phyloP scores from a whole-genome alignment of 2,888 invertebrate species.

The Latheticus oryzae region DNA sequence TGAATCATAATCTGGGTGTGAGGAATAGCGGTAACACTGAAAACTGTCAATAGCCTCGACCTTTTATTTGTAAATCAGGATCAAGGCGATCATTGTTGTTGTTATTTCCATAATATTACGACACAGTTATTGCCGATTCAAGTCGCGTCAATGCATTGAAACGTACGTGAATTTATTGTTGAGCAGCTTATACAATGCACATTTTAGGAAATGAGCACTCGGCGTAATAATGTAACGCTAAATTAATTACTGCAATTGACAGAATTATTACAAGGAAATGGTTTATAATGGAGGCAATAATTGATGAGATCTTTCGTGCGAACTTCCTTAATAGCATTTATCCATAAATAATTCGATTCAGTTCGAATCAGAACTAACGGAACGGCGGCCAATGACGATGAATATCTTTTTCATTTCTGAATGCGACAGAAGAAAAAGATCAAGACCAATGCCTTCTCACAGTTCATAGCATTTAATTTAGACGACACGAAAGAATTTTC shows the following conservation, averaged over 20 bases:
- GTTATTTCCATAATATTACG: constrained; percentile 40
- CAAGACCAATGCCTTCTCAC: constrained; percentile 11
- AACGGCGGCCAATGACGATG: constrained; percentile 18
- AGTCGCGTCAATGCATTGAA: constrained; percentile 24
- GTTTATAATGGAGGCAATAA: constrained; percentile 26
- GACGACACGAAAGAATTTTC: constrained; percentile 8
- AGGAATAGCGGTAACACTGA: constrained; percentile 42
- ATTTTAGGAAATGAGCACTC: constrained; percentile 14
- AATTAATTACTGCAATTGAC: constrained; percentile 25
- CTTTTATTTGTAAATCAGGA: constrained; percentile 45
- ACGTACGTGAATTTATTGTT: constrained; percentile 23
- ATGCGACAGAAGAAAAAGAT: constrained; percentile 9
- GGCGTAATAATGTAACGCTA: constrained; percentile 1
- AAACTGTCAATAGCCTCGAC: constrained; percentile 43
- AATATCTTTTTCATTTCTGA: constrained; percentile 19
- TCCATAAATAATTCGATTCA: constrained; percentile 35
- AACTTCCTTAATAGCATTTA: constrained; percentile 34
- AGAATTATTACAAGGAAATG: constrained; percentile 33
- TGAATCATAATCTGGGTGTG: constrained; percentile 46
- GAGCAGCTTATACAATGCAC: constrained; percentile 11
- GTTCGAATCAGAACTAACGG: constrained; percentile 32
- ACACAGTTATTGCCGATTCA: constrained; percentile 43
- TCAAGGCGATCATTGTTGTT: constrained; percentile 46
- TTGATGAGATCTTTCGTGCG: constrained; percentile 27
- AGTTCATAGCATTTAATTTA: constrained; percentile 24